phyloP scores from a whole-genome alignment of 2,113 vertebrate genomes.

The Rissa tridactyla region DNA sequence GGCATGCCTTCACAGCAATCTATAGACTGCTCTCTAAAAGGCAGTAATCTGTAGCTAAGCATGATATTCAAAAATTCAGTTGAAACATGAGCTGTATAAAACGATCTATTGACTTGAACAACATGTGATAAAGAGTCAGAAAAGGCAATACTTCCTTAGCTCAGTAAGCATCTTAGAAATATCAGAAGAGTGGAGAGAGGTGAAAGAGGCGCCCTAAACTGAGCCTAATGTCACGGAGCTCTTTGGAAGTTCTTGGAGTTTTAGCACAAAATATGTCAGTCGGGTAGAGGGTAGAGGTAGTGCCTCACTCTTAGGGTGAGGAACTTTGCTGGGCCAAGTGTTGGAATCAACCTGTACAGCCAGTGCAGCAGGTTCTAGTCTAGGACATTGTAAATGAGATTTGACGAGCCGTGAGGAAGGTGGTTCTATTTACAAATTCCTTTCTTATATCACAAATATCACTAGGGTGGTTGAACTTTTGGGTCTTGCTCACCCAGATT shows the following conservation, averaged over 20 bases:
- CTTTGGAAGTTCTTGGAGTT: neutral
- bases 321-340: neutral
- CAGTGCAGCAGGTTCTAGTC: neutral
- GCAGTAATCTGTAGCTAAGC: neutral
- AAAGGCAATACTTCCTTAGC: neutral
- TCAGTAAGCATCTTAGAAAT: neutral
- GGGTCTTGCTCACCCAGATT: neutral
- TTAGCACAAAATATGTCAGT: neutral
- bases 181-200: neutral
- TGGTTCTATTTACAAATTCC: neutral
- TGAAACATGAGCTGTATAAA: neutral
- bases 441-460: neutral
- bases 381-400: neutral
- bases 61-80: neutral
- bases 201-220: neutral
- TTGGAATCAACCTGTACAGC: neutral
- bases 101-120: neutral
- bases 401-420: neutral
- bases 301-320: too few relatives aligned
- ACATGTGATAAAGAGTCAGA: neutral
- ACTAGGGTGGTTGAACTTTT: neutral
- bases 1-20: neutral
- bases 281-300: neutral
- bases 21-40: neutral
- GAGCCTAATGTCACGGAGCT: neutral